Evolutionary conservation across 2,797 vertebrate species (phyloP).

Genomic region (Microhierax caerulescens): DNA sequence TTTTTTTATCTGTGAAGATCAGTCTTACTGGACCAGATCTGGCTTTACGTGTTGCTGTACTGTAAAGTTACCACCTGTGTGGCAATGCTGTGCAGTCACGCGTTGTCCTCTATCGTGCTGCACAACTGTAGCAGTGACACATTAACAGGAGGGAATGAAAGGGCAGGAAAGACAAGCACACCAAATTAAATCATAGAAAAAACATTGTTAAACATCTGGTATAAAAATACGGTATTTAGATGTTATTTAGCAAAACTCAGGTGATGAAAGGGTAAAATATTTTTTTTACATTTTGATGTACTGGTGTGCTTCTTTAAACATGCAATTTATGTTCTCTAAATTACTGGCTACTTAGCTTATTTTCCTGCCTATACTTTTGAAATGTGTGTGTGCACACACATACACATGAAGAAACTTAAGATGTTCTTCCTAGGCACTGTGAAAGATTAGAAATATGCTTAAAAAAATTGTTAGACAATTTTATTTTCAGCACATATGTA

Average conservation of each 20-base stretch:
- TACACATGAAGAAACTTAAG: not conserved
- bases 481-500: not conserved
- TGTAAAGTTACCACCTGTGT: not conserved
- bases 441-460: not conserved
- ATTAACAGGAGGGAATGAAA: not conserved
- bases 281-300: not conserved
- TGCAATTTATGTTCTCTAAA: not conserved
- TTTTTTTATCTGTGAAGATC: not conserved
- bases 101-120: not conserved
- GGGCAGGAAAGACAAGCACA: not conserved
- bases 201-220: not conserved
- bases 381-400: rapidly evolving
- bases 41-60: not conserved
- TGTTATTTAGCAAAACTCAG: not conserved
- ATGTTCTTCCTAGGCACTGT: not conserved
- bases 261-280: not conserved
- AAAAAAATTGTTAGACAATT: not conserved
- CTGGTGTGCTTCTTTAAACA: not conserved
- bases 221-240: not conserved
- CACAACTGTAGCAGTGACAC: not conserved
- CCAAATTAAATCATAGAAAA: not conserved
- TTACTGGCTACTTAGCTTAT: not conserved
- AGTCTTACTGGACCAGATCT: not conserved
- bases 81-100: not conserved
- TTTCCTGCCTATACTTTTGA: not conserved